Conservation (phyloP, 2,113 vertebrate species). For the Poeciliopsis retropinna region DNA sequence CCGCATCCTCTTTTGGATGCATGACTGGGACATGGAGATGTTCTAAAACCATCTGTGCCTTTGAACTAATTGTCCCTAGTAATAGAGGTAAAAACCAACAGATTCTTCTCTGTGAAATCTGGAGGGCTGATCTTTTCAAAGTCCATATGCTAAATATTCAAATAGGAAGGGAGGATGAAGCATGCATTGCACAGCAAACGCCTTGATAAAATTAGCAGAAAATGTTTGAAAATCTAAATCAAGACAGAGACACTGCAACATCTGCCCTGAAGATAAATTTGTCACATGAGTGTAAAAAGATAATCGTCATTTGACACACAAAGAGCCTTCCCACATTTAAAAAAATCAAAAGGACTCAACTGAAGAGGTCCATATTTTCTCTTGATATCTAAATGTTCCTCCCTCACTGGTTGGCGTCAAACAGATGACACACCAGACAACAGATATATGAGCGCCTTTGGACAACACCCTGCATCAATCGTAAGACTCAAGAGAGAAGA, state of each 20-base stretch:
- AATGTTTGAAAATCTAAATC: background rate
- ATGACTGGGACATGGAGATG: background rate
- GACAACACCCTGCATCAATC: background rate
- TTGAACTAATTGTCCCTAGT: slow-evolving; percentile 24
- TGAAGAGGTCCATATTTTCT: slow-evolving; percentile 1
- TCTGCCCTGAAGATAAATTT: background rate
- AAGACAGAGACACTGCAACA: background rate
- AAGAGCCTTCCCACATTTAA: background rate
- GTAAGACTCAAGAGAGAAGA: background rate
- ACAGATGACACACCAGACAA: slow-evolving; percentile 34
- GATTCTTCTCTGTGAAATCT: background rate
- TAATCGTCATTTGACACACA: background rate
- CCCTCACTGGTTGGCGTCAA: slow-evolving; percentile 51
- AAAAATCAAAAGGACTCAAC: background rate
- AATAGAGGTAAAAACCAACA: background rate
- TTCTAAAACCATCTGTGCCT: rapidly evolving
- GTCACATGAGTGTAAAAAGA: background rate
- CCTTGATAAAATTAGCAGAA: background rate
- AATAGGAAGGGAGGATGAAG: background rate
- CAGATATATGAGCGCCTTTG: slow-evolving; percentile 57
- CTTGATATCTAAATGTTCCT: slow-evolving; percentile 53
- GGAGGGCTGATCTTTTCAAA: background rate
- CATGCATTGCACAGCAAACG: slow-evolving; percentile 5
- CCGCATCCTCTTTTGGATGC: background rate
- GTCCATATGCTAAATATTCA: slow-evolving; percentile 3